Evolutionary conservation across 1,140 invertebrate species (phyloP).

Genomic region (Drosophila mayri): DNA sequence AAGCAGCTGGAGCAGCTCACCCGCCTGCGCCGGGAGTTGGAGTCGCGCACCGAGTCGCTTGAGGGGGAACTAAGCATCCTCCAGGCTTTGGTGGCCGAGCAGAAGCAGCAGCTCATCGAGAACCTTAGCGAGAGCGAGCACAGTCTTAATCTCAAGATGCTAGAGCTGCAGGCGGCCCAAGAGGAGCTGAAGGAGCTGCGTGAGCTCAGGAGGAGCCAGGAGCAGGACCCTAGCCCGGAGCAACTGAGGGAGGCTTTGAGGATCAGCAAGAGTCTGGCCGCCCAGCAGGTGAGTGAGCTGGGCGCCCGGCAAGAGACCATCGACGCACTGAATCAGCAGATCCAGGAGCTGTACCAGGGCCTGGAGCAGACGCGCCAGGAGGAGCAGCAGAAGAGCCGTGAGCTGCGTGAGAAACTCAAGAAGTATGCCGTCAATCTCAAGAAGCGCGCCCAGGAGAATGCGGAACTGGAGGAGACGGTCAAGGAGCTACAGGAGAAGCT

Average conservation of each 20-base stretch:
- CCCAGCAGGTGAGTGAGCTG: constrained; percentile 66
- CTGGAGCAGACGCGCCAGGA: constrained; percentile 51
- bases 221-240: constrained; percentile 8
- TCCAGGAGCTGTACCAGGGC: constrained; percentile 62
- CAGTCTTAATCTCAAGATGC: constrained; percentile 85
- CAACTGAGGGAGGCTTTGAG: constrained; percentile 39
- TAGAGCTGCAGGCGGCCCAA: constrained; percentile 85
- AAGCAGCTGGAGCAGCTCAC: constrained; percentile 75
- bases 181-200: constrained; percentile 76
- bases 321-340: constrained; percentile 72
- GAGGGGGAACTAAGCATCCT: constrained; percentile 75
- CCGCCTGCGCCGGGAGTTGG: constrained; percentile 59
- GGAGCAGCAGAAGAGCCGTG: constrained; percentile 60
- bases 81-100: constrained; percentile 71
- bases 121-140: constrained; percentile 73
- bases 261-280: constrained; percentile 62
- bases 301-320: constrained; percentile 73
- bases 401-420: constrained; percentile 89
- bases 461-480: constrained; percentile 87
- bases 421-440: constrained; percentile 91
- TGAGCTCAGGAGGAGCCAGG: constrained; percentile 70
- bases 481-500: constrained; percentile 6
- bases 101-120: constrained; percentile 83
- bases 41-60: constrained; percentile 60
- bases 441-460: constrained; percentile 88